Conservation (phyloP, 2,797 vertebrate species). For the Bufotes viridis region DNA sequence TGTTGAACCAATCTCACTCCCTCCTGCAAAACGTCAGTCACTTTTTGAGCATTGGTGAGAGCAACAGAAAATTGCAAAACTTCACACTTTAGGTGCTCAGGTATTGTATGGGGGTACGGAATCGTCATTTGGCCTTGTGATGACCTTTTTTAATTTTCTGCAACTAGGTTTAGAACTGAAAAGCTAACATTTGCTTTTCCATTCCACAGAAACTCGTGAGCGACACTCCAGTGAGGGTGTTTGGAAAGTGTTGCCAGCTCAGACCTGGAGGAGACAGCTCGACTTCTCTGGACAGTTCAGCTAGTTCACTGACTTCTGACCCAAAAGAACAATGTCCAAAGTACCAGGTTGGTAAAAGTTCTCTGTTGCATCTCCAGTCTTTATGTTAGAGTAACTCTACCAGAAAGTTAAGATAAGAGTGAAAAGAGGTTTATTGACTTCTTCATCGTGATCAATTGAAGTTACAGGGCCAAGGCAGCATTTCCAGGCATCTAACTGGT, state of each 20-base stretch:
- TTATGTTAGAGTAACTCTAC: neutral
- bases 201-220: constrained; percentile 83
- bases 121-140: neutral
- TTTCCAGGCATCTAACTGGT: too few relatives aligned
- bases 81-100: too few relatives aligned
- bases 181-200: constrained; percentile 42
- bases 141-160: neutral
- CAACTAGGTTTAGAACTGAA: neutral
- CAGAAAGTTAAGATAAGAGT: neutral
- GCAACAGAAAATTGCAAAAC: too few relatives aligned
- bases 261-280: constrained; percentile 92
- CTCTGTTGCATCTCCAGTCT: neutral
- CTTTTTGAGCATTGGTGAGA: too few relatives aligned
- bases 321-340: constrained; percentile 79
- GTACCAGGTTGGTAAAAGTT: constrained; percentile 79
- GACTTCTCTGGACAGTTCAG: constrained; percentile 92
- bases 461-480: too few relatives aligned
- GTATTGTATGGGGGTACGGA: neutral
- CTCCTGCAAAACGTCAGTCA: too few relatives aligned
- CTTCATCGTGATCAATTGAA: too few relatives aligned
- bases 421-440: neutral
- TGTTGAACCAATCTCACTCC: too few relatives aligned
- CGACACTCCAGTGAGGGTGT: constrained; percentile 87
- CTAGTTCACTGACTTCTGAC: constrained; percentile 83
- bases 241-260: constrained; percentile 92